Conservation (phyloP, 2,113 vertebrate species). For the Tupaia chinensis region DNA sequence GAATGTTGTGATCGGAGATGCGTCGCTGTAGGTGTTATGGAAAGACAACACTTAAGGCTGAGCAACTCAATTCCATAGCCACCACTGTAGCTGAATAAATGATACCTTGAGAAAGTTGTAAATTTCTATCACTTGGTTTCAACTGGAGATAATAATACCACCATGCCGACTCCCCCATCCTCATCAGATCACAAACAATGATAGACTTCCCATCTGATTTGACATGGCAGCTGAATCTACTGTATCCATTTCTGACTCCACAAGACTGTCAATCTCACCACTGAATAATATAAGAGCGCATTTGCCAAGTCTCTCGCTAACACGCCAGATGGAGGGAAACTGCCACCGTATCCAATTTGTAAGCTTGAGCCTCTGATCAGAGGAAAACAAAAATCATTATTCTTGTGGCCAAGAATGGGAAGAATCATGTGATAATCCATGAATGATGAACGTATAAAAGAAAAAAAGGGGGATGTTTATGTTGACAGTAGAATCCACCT, state of each 20-base stretch:
- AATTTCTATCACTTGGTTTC: conserved; percentile 74
- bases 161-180: conserved; percentile 39
- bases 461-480: neutral
- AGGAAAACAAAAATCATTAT: neutral
- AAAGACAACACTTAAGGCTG: conserved; percentile 29
- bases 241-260: conserved; percentile 64
- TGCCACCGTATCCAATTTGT: conserved; percentile 64
- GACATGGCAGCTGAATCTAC: conserved; percentile 73
- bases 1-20: neutral
- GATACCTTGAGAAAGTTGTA: conserved; percentile 53
- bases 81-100: conserved; percentile 52
- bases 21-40: neutral
- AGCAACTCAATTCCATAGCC: conserved; percentile 12
- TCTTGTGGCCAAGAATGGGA: conserved; percentile 43
- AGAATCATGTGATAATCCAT: neutral
- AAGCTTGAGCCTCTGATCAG: conserved; percentile 59
- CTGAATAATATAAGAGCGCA: conserved; percentile 63
- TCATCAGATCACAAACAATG: conserved; percentile 72
- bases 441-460: neutral
- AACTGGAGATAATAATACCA: conserved; percentile 38
- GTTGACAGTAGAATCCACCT: neutral
- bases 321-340: conserved; percentile 65
- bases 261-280: conserved; percentile 60
- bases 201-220: conserved; percentile 73
- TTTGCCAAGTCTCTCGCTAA: conserved; percentile 70